Conservation (phyloP, 2,113 vertebrate species). For the Dipodomys ordii region DNA sequence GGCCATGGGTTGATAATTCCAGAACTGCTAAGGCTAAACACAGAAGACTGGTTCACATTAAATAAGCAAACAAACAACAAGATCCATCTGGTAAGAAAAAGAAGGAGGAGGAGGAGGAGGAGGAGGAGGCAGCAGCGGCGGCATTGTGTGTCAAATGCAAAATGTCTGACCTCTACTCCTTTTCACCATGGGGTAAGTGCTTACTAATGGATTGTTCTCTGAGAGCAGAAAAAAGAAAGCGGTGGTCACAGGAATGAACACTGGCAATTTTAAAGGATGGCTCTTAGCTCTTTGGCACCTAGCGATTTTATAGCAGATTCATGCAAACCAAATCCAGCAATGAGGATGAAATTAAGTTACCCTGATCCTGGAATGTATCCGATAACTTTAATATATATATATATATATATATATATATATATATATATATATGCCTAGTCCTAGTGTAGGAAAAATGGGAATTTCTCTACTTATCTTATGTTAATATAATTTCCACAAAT, state of each 20-base stretch:
- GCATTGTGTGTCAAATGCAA: neutral
- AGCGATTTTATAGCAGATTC: conserved; percentile 6
- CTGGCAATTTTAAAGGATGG: neutral
- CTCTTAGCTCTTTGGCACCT: neutral
- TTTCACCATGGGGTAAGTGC: conserved; percentile 1
- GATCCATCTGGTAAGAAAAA: conserved; percentile 56
- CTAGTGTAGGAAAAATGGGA: neutral
- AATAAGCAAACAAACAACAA: conserved; percentile 68
- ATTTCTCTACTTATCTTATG: conserved; percentile 45
- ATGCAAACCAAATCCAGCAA: neutral
- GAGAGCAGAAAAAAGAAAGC: neutral
- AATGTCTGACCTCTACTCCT: conserved; percentile 29
- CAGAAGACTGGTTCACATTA: conserved; percentile 75
- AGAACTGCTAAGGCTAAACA: conserved; percentile 80
- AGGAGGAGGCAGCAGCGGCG: too few relatives aligned
- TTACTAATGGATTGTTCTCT: neutral
- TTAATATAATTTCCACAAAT: conserved; percentile 39
- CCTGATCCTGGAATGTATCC: neutral
- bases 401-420: too few relatives aligned
- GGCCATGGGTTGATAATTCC: conserved; percentile 57
- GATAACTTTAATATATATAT: neutral
- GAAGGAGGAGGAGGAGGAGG: too few relatives aligned
- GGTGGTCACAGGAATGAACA: neutral
- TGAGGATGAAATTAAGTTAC: neutral
- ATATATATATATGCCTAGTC: neutral